Evolutionary conservation across 2,113 vertebrate species (phyloP), one percentile per base, ranked within the genome.

Genomic region (Diglossa brunneiventris): DNA sequence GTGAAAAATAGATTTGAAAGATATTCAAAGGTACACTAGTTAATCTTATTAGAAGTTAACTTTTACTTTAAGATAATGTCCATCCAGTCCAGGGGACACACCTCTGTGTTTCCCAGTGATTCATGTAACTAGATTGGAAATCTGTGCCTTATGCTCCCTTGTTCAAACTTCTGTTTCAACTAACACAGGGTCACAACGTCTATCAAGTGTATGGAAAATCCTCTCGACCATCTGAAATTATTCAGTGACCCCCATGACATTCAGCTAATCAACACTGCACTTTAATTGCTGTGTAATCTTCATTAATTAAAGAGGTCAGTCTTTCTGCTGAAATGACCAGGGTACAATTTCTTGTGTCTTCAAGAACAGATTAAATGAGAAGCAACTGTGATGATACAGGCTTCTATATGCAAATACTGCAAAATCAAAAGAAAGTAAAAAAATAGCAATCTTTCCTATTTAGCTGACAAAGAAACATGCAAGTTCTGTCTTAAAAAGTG

Each of bases 221-320:
- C 46, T 73, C 55, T 63, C 1, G 0, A 75, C 11, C 76, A 49
- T 84, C 55, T 74, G 64, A 90, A 83, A 92, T 90, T 85, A 88
- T 59, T 17, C 47, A 67, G 30, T 89, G 76, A 70, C 24, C 26
- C 7, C 14, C 16, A 35, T 19, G 56, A 81, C 68, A 81, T 75
- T 90, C 68, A 86, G 47, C 42, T 89, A 92, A 95, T 88, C 56
- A 83, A 86, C 37, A 64, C 39, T 58, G 31, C 42, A 69, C 11
- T 83, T 90, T 77, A 83, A 95, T 89, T 92, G 77, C 53, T 89
- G 33, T 74, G 46, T 55, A 73, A 92, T 90, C n/a, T 83, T 74
- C 68, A 74, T 62, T 85, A 92, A 85, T 74, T 90, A 67, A 70
- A 89, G 23, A 63, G 61, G 56, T 84, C 68, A 89, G 2, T 59